These are phyloP conservation scores for Eptatretus burgeri DNA, from an alignment of 2,113 vertebrate genomes.

Conservation along the genomic window DNA sequence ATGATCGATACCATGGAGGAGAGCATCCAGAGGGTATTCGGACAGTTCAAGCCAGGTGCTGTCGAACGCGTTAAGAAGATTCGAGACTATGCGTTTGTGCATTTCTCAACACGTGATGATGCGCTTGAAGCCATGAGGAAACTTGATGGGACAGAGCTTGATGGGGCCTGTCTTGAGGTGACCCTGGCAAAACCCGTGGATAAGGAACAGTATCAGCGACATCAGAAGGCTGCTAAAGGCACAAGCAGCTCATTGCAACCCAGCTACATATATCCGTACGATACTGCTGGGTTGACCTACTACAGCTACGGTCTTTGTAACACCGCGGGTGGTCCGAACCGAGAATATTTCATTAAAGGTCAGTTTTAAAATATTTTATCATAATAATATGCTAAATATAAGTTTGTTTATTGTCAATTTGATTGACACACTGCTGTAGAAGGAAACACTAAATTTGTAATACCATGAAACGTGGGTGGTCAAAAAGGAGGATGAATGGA, in stretches of 20 bases:
- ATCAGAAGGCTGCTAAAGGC: slow-evolving; percentile 82
- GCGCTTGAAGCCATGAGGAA: slow-evolving; percentile 73
- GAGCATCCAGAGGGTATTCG: slow-evolving; percentile 52
- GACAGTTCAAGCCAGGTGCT: slow-evolving; percentile 72
- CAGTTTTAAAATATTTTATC: not conserved
- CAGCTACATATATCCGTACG: slow-evolving; percentile 70
- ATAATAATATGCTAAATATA: too few relatives aligned
- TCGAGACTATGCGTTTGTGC: slow-evolving; percentile 83
- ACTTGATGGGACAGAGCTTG: slow-evolving; percentile 65
- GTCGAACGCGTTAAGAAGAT: slow-evolving; percentile 95
- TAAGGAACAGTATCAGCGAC: slow-evolving; percentile 87
- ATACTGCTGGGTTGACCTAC: slow-evolving; percentile 70
- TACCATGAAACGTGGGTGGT: not conserved
- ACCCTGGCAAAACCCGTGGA: slow-evolving; percentile 90
- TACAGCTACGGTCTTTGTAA: slow-evolving; percentile 69
- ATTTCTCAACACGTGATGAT: slow-evolving; percentile 68
- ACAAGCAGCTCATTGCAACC: slow-evolving; percentile 28
- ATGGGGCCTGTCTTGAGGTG: slow-evolving; percentile 80
- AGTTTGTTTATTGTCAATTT: too few relatives aligned
- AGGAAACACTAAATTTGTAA: not conserved
- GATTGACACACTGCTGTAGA: not conserved
- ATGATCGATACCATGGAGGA: slow-evolving; percentile 97
- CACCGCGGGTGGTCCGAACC: slow-evolving; percentile 74
- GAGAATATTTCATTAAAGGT: slow-evolving; percentile 98
- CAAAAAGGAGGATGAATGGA: not conserved